Conservation (phyloP, 1,140 invertebrate species). For the Ectropis grisescens region DNA sequence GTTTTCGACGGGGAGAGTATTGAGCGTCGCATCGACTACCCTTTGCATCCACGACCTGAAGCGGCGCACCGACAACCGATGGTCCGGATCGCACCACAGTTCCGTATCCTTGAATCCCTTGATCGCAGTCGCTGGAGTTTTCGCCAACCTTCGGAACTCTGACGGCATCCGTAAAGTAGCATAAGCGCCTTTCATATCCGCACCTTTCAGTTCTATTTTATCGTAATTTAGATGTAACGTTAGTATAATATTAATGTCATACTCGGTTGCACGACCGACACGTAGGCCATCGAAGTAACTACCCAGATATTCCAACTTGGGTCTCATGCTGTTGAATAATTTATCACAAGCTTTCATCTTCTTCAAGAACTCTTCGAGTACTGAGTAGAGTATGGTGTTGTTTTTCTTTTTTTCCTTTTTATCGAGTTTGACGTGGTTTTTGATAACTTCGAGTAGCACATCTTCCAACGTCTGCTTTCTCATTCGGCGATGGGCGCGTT, state of each 20-base stretch:
- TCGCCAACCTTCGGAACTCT: slow-evolving; percentile 29
- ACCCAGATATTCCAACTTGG: slow-evolving; percentile 29
- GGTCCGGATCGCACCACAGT: slow-evolving; percentile 25
- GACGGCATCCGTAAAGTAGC: slow-evolving; percentile 26
- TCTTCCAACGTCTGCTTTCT: slow-evolving; percentile 12
- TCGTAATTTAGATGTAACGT: slow-evolving; percentile 24
- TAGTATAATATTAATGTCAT: slow-evolving; percentile 32
- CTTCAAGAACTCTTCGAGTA: slow-evolving; percentile 20
- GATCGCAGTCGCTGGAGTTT: slow-evolving; percentile 13
- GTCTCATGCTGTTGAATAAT: slow-evolving; percentile 28
- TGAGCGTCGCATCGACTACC: slow-evolving; percentile 22
- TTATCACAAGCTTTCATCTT: slow-evolving; percentile 19
- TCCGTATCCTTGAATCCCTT: slow-evolving; percentile 27
- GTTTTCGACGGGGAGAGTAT: slow-evolving; percentile 15
- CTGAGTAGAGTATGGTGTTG: slow-evolving; percentile 20
- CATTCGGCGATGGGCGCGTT: background rate
- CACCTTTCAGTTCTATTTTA: slow-evolving; percentile 24
- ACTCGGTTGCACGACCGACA: slow-evolving; percentile 29
- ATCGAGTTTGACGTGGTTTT: slow-evolving; percentile 20
- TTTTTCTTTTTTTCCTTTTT: slow-evolving; percentile 20
- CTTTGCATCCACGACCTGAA: slow-evolving; percentile 37
- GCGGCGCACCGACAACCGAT: slow-evolving; percentile 19
- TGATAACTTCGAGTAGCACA: slow-evolving; percentile 21
- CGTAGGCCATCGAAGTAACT: slow-evolving; percentile 35
- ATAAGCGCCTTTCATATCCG: slow-evolving; percentile 15